phyloP scores from a whole-genome alignment of 1,140 invertebrate genomes.

The Maniola jurtina region DNA sequence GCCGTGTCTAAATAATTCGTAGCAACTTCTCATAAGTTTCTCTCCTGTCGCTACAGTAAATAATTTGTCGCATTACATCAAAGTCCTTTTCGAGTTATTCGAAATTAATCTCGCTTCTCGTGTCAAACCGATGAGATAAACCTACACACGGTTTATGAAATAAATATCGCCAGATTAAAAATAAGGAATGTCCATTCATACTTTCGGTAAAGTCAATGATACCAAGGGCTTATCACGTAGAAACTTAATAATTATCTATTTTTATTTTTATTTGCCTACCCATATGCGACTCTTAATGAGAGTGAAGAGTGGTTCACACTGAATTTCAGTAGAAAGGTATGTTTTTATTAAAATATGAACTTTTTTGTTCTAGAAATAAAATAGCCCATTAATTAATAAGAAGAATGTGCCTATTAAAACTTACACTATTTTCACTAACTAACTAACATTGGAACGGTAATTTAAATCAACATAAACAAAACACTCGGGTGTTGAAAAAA shows the following conservation, averaged over 20 bases:
- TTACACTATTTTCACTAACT: too few species aligned
- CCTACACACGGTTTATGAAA: conserved; percentile 27
- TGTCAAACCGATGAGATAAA: conserved; percentile 26
- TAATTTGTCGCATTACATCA: conserved; percentile 30
- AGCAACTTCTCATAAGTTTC: background rate
- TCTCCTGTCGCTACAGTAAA: conserved; percentile 23
- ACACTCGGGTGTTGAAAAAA: background rate
- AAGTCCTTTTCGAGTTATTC: conserved; percentile 29
- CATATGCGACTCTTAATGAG: too few species aligned
- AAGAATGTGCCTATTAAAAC: too few species aligned
- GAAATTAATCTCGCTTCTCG: conserved; percentile 26
- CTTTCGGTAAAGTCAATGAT: background rate
- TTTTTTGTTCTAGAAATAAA: too few species aligned
- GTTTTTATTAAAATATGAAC: too few species aligned
- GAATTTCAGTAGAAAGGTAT: too few species aligned
- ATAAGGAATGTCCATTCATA: conserved; percentile 14
- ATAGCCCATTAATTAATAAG: too few species aligned
- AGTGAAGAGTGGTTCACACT: too few species aligned
- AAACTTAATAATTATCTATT: background rate
- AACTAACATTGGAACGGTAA: too few species aligned
- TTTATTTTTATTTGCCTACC: background rate
- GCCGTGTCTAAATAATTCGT: background rate
- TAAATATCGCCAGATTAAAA: conserved; percentile 24
- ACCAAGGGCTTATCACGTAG: background rate
- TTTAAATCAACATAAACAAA: background rate